Evolutionary conservation across 1,140 invertebrate genomes (phyloP).

Genomic region (Antheraea mylitta): DNA sequence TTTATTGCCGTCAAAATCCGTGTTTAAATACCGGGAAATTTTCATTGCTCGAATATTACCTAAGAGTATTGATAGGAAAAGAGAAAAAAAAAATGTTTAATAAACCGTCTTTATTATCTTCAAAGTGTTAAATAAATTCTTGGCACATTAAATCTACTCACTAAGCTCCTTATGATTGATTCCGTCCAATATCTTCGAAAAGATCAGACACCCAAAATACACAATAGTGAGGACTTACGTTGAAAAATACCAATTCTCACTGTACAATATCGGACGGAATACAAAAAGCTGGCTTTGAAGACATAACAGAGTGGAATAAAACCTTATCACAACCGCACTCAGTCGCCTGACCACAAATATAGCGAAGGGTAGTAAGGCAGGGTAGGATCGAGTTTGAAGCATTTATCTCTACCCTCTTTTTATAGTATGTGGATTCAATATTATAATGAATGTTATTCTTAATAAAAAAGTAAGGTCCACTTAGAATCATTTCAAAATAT

Average conservation of each 20-base stretch:
- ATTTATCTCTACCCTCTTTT: no score
- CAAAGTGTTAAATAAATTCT: neutral
- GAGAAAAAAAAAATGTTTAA: no score
- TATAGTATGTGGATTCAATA: no score
- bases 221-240: neutral
- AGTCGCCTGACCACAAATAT: constrained; percentile 2
- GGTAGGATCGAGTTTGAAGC: neutral
- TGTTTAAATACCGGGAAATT: no score
- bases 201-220: constrained; percentile 3
- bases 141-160: neutral
- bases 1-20: no score
- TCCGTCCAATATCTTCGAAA: neutral
- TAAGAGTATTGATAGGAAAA: no score
- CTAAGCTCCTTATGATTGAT: neutral
- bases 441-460: no score
- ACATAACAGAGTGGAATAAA: constrained; percentile 6
- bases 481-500: no score
- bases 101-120: neutral
- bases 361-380: neutral
- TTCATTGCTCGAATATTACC: no score
- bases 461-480: no score
- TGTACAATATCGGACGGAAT: neutral
- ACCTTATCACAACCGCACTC: constrained; percentile 7
- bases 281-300: constrained; percentile 10
- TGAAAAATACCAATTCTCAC: neutral